A percentile compares a stretch with the other conserved stretches of the same genome.
Evolutionary conservation across 2,113 vertebrate genomes (phyloP).

Genomic region (Cryptotis parvus): DNA sequence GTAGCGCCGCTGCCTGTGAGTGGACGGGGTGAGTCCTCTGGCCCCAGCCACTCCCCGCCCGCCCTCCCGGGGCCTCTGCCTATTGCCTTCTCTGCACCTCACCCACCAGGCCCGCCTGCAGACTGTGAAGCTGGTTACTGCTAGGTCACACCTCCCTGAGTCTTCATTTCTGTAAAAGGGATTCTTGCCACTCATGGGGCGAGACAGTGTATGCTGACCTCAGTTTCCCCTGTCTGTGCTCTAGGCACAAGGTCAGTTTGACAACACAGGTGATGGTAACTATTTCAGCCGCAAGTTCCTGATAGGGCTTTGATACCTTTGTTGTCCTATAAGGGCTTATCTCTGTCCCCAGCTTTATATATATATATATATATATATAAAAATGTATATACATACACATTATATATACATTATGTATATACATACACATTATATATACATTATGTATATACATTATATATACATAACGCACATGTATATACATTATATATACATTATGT

Average conservation of each 20-base stretch:
- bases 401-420: no score
- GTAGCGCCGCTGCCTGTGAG: constrained; percentile 91
- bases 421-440: no score
- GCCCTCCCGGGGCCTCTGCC: neutral
- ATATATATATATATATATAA: no score
- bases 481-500: no score
- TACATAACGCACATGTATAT: no score
- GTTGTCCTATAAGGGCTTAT: neutral
- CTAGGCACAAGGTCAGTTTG: neutral
- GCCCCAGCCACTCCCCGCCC: neutral
- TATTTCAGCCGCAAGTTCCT: neutral
- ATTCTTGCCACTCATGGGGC: neutral
- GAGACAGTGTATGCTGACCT: neutral
- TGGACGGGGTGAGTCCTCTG: neutral
- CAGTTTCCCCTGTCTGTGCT: neutral
- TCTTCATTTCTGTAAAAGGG: neutral
- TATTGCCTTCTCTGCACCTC: neutral
- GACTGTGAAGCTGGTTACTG: neutral
- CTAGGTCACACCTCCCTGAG: neutral
- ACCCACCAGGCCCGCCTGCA: neutral
- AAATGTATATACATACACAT: no score
- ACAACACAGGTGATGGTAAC: neutral
- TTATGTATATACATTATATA: no score
- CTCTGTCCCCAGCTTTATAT: no score
- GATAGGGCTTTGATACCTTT: neutral